phyloP scores from a whole-genome alignment of 2,888 invertebrate species.

The Anagyrus pseudococci region DNA sequence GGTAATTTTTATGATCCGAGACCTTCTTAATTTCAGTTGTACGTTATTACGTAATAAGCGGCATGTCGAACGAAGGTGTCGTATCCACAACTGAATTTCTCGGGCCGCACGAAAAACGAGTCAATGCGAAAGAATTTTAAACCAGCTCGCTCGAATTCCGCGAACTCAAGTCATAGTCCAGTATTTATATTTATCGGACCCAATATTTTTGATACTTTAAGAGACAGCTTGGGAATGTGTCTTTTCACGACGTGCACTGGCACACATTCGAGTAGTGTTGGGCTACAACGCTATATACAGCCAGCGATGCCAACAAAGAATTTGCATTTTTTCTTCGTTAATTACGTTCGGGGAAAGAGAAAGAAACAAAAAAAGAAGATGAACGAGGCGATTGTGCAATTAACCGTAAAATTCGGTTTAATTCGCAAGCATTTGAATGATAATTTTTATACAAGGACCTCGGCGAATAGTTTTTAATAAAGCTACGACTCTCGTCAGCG shows the following conservation, averaged over 20 bases:
- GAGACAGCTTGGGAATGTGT: constrained; percentile 18
- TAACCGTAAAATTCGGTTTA: constrained; percentile 4
- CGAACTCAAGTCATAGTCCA: constrained; percentile 2
- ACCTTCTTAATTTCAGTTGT: too few species aligned
- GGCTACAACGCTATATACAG: too few species aligned
- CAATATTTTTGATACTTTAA: constrained; percentile 26
- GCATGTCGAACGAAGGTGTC: too few species aligned
- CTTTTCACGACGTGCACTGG: neutral
- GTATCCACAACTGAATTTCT: too few species aligned
- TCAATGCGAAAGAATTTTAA: constrained; percentile 23
- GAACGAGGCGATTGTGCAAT: too few species aligned
- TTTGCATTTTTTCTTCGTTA: constrained; percentile 3
- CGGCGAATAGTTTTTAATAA: neutral
- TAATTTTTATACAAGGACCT: too few species aligned
- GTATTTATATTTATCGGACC: constrained; percentile 26
- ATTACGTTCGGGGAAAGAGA: neutral
- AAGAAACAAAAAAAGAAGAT: neutral
- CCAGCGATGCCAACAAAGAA: neutral
- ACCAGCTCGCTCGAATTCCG: neutral
- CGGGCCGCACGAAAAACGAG: neutral
- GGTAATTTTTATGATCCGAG: too few species aligned
- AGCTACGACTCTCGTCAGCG: too few species aligned
- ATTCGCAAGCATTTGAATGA: neutral
- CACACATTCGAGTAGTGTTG: too few species aligned
- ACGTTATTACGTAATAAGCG: too few species aligned